A percentile compares a stretch with the other conserved stretches of the same genome.
Conservation (phyloP, 2,113 vertebrate genomes). For the Laticauda colubrina region DNA sequence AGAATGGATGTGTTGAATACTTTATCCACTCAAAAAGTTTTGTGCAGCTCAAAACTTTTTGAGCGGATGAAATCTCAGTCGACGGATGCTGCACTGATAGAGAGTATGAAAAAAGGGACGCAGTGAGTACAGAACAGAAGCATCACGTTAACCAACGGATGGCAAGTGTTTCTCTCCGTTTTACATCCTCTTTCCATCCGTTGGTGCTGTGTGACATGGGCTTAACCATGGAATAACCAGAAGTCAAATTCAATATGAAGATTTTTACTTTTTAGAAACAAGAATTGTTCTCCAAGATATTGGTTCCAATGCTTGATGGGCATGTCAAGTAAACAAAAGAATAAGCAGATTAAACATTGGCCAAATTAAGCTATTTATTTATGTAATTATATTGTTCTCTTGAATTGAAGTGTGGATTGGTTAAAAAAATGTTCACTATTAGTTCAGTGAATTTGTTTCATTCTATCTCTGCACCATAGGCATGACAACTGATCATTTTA, state of each 20-base stretch:
- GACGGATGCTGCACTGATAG: too few species aligned
- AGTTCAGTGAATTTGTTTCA: background rate
- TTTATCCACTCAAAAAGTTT: too few species aligned
- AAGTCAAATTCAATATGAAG: background rate
- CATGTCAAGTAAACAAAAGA: background rate
- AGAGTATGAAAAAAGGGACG: too few species aligned
- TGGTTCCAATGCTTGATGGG: background rate
- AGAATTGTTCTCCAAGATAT: background rate
- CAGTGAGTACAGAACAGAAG: too few species aligned
- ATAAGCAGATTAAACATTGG: background rate
- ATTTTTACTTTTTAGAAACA: background rate
- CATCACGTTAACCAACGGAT: too few species aligned
- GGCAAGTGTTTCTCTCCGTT: too few species aligned
- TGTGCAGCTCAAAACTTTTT: too few species aligned
- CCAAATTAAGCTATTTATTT: background rate
- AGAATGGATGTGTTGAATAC: too few species aligned
- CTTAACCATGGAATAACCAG: background rate
- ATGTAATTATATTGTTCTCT: background rate
- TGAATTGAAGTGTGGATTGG: background rate
- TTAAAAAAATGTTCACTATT: background rate
- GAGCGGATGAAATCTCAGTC: too few species aligned
- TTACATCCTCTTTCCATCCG: too few species aligned
- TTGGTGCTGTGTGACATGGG: too few species aligned
- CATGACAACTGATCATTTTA: slow-evolving; percentile 31
- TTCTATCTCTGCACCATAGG: background rate